Evolutionary conservation across 2,113 vertebrate genomes (phyloP).

Genomic region (Protobothrops mucrosquamatus): DNA sequence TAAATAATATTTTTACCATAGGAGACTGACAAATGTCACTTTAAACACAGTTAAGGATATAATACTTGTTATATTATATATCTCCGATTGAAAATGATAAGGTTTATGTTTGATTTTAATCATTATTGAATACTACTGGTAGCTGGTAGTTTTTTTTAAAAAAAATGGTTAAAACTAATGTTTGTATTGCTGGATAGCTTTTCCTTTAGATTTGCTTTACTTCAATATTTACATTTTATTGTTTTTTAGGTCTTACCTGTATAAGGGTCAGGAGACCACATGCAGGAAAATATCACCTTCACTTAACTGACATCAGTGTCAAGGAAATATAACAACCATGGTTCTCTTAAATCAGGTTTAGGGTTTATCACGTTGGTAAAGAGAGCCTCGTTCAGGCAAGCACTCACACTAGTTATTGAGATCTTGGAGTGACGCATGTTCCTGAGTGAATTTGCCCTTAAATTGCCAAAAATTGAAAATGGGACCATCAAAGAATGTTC

Average conservation of each 20-base stretch:
- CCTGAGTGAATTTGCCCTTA: neutral
- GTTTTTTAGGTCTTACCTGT: neutral
- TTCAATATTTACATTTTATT: neutral
- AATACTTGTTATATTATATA: neutral
- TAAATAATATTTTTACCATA: neutral
- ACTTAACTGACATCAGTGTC: neutral
- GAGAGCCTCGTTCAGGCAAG: neutral
- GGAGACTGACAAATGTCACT: neutral
- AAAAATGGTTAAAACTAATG: neutral
- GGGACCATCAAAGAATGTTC: neutral
- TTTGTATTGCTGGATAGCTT: neutral
- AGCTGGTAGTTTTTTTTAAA: neutral
- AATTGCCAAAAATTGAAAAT: neutral
- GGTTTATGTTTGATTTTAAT: neutral
- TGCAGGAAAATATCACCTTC: neutral
- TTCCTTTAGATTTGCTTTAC: neutral
- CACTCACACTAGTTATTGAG: neutral
- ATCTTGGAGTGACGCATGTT: neutral
- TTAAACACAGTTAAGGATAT: neutral
- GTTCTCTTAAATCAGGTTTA: neutral
- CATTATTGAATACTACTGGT: neutral
- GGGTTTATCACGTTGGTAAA: neutral
- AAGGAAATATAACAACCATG: neutral
- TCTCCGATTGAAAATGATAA: neutral
- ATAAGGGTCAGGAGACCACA: neutral